These are phyloP conservation scores for Uloborus plumipes DNA, from an alignment of 2,888 invertebrate genomes.

Conservation along the genomic window DNA sequence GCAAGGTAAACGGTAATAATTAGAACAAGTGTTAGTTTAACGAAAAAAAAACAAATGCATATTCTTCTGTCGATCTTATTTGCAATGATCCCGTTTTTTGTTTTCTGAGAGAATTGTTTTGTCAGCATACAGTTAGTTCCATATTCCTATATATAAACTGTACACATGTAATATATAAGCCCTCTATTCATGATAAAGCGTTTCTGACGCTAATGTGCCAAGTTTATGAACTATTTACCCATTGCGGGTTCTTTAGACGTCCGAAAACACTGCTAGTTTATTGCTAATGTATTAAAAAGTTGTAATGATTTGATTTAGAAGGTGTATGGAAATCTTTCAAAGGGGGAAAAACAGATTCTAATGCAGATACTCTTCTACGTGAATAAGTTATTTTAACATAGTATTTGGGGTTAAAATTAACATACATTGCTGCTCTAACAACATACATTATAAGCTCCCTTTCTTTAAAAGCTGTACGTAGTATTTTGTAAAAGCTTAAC, in stretches of 20 bases:
- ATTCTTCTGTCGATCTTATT: no score
- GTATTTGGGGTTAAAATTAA: no score
- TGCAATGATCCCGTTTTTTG: not conserved
- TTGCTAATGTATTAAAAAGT: no score
- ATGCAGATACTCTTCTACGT: no score
- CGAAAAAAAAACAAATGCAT: no score
- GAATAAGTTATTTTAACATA: no score
- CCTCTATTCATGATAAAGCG: not conserved
- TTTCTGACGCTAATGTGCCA: constrained; percentile 16
- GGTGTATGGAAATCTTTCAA: not conserved
- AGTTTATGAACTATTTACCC: constrained; percentile 1
- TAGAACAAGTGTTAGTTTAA: no score
- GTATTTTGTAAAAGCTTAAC: no score
- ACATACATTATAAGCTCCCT: no score
- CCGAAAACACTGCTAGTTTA: not conserved
- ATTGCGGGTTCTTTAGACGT: constrained; percentile 6
- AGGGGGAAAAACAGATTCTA: not conserved
- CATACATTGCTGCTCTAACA: no score
- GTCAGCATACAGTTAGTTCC: not conserved
- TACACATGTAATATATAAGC: constrained; percentile 1
- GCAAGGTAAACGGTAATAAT: no score
- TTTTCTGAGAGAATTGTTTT: not conserved
- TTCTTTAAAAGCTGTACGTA: no score
- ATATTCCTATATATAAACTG: not conserved
- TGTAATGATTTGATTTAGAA: not conserved